Percentiles rank a stretch among this genome's conserved stretches.
Conservation (phyloP, 2,888 invertebrate genomes). For the Bruchidius siliquastri region DNA sequence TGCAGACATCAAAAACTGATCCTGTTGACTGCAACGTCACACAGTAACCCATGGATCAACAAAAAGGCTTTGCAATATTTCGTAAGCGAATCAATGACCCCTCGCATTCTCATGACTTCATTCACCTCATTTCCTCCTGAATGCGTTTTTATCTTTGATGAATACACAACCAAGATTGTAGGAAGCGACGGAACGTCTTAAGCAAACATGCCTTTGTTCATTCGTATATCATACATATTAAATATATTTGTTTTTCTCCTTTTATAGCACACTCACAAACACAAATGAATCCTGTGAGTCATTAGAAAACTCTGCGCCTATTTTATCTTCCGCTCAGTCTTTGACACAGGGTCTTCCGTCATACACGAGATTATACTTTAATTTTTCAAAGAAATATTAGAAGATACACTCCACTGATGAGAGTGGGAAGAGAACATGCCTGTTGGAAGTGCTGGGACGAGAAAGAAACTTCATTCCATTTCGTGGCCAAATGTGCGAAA, state of each 20-base stretch:
- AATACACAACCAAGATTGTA: background rate
- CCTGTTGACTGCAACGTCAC: too few relatives aligned
- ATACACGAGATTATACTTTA: background rate
- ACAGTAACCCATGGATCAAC: too few relatives aligned
- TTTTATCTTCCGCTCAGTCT: background rate
- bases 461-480: too few relatives aligned
- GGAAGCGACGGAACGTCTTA: background rate
- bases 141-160: background rate
- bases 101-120: background rate
- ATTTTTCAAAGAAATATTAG: background rate
- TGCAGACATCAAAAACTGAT: too few relatives aligned
- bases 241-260: background rate
- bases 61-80: background rate
- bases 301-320: background rate
- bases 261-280: background rate
- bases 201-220: background rate
- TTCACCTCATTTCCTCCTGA: background rate
- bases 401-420: too few relatives aligned
- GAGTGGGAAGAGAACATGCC: too few relatives aligned
- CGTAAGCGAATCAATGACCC: background rate
- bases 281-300: background rate
- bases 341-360: background rate
- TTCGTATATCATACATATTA: background rate
- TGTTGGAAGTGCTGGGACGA: too few relatives aligned
- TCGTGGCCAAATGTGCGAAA: too few relatives aligned